Evolutionary conservation across 2,113 vertebrate species (phyloP), one percentile per base, ranked within the genome.

Genomic region (Camelus dromedarius): DNA sequence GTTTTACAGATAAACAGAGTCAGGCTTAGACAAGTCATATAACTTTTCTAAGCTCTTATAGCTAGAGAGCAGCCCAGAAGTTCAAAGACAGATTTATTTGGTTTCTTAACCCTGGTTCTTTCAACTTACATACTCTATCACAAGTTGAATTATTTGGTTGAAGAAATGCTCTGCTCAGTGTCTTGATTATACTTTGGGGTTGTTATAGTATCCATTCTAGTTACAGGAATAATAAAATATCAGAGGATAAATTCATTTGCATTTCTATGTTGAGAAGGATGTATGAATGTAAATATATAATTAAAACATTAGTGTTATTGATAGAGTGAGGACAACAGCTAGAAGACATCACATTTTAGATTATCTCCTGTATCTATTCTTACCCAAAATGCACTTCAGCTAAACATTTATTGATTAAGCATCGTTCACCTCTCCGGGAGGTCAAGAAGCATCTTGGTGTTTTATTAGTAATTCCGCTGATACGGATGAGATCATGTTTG

Each of bases 381-480:
- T 58, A 77, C 35, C 19, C 24, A 72, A 73, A 70, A 11, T 2
- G 5, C 60, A n/a, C 13, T 16, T 79, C 64, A 91, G 58, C 1
- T 35, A 30, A 66, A 46, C 3, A 20, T 14, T 92, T 60, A 7
- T 30, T 13, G 22, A 84, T 50, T 62, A 48, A 92, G 28, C 24
- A 26, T 30, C 10, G 13, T 19, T 82, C 15, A 35, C 26, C n/a
- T 76, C 54, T 73, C 3, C 9, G 79, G 26, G 48, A 86, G 32
- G 48, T 54, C 60, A 73, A 50, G 35, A 93, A 81, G 46, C 14
- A 89, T 24, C 20, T 38, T 85, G 35, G 22, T 56, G 15, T 30
- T 94, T 94, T 64, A 50, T 88, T 73, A 92, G 20, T n/a, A 35
- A 93, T 89, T 76, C 38, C 69, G 7, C 14, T 91, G 38, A 85